Base-by-base conservation (phyloP, 1,140 invertebrate species). In the Planococcus citri region DNA sequence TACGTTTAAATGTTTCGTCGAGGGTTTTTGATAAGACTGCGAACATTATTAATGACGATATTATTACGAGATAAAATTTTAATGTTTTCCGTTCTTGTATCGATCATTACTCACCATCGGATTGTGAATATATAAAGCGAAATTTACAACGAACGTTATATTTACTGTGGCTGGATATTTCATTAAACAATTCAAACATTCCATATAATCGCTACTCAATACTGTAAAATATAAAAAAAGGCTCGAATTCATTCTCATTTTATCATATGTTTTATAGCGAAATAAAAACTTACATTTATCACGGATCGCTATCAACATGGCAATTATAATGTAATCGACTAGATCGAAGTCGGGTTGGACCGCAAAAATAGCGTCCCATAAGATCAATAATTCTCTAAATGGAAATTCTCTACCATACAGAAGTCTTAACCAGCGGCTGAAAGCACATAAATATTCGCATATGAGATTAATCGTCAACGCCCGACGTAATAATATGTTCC, bases 361-460 rank as follows among this genome's bases (percentile, higher is more conserved):
- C 6, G 87, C 83, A 79, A 92, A 90, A 29, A 92, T 84, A 33
- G 88, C 88, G 74, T 91, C 89, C 90, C 90, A 92, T 1, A 92
- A 75, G 25, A 86, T 82, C 12, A 91, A 79, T 29, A 91, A 77
- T 75, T 91, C 88, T 57, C 85, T 79, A 68, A 91, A 81, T 20
- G 86, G 82, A 78, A 91, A 91, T 77, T 92, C 90, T 17, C 90
- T 80, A 0, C 89, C 89, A 80, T 92, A 92, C 1, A 92, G 77
- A 41, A 92, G 76, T 12, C 90, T 81, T 12, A 92, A 77, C 90
- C 90, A 92, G 1, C 90, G 87, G 72, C 89, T 91, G 78, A 0
- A 81, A 79, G 37, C n/a, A n/a, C n/a, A n/a, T n/a, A n/a, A n/a
- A n/a, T n/a, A n/a, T n/a, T n/a, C n/a, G n/a, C n/a, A n/a, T n/a